Evolutionary conservation across 2,113 vertebrate species (phyloP).

Genomic region (Hemiprocne comata): DNA sequence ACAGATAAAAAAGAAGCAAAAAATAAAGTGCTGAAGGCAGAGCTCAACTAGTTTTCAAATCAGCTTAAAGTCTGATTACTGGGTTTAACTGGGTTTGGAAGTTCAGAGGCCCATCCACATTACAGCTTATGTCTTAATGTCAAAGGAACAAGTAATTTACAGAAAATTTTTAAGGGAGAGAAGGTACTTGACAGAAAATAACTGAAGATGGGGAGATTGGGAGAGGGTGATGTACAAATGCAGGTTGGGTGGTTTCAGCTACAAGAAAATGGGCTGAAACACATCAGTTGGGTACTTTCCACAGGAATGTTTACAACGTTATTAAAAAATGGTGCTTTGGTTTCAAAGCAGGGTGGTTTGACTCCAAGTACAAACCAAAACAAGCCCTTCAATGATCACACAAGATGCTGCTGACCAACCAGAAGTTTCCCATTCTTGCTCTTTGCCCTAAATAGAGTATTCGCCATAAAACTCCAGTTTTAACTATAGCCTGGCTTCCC

Average conservation of each 20-base stretch:
- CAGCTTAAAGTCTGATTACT: constrained; percentile 54
- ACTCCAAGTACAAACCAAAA: not conserved
- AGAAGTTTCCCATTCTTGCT: not conserved
- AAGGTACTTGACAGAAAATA: constrained; percentile 28
- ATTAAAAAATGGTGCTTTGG: not conserved
- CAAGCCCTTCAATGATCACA: fast-evolving
- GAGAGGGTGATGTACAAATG: not conserved
- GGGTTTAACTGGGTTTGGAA: constrained; percentile 61
- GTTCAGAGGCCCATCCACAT: constrained; percentile 17
- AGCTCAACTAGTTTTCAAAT: constrained; percentile 39
- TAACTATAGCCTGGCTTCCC: not conserved
- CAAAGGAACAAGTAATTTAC: constrained; percentile 42
- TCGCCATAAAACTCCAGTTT: not conserved
- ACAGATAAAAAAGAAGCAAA: not conserved
- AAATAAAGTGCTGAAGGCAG: not conserved
- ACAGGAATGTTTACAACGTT: not conserved
- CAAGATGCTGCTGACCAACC: not conserved
- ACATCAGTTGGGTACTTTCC: not conserved
- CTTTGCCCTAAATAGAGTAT: fast-evolving
- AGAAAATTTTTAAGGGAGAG: constrained; percentile 31
- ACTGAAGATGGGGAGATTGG: not conserved
- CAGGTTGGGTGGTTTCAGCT: not conserved
- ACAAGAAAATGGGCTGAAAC: not conserved
- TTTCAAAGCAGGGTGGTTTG: not conserved
- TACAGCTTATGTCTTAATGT: constrained; percentile 41